phyloP scores from a whole-genome alignment of 1,140 invertebrate genomes.

The Panonychus citri region DNA sequence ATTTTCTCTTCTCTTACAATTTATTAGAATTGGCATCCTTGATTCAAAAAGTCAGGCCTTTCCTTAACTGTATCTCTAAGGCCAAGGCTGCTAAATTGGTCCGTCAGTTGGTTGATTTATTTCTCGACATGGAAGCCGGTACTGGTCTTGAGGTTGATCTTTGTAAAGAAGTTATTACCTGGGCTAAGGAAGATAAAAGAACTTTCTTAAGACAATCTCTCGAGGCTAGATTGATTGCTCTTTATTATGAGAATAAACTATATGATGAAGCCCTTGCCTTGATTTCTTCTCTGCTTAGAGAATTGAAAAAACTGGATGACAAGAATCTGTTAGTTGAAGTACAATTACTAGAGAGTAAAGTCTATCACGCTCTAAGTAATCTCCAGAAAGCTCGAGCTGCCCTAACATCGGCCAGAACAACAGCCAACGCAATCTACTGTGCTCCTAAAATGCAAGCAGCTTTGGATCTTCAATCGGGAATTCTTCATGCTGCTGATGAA shows the following conservation, averaged over 20 bases:
- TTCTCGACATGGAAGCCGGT: constrained; percentile 79
- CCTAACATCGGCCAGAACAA: constrained; percentile 88
- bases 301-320: constrained; percentile 96
- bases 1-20: constrained; percentile 5
- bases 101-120: constrained; percentile 82
- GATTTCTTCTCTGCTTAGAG: constrained; percentile 57
- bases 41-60: constrained; percentile 78
- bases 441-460: constrained; percentile 92
- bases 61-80: constrained; percentile 75
- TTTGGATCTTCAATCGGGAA: constrained; percentile 89
- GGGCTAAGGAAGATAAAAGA: constrained; percentile 90
- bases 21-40: constrained; percentile 56
- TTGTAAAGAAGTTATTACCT: constrained; percentile 90
- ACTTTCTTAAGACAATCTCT: constrained; percentile 89
- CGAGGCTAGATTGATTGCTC: constrained; percentile 69
- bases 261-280: constrained; percentile 60
- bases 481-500: constrained; percentile 95
- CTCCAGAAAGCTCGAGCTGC: constrained; percentile 86
- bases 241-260: constrained; percentile 82
- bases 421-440: constrained; percentile 97
- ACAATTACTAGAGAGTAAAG: constrained; percentile 85
- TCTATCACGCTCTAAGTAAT: constrained; percentile 85
- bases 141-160: constrained; percentile 53
- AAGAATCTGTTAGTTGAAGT: constrained; percentile 92
- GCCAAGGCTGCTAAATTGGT: constrained; percentile 97